A percentile compares a stretch with the other conserved stretches of the same genome.
Evolutionary conservation across 92 coral and sea anemone species (phyloP).

Genomic region (Diadumene lineata): DNA sequence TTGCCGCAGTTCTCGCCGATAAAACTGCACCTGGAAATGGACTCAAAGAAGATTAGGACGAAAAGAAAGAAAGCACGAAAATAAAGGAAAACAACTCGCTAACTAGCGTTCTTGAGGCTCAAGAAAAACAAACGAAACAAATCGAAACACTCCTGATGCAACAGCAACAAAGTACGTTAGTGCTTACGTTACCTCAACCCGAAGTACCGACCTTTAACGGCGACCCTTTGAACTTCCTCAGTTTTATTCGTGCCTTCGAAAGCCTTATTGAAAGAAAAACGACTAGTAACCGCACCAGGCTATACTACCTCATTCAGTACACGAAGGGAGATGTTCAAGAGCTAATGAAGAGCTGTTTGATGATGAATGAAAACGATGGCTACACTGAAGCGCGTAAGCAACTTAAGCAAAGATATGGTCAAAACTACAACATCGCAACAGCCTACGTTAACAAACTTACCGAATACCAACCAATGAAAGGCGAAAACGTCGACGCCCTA

Average conservation of each 20-base stretch:
- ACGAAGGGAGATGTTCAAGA: conserved; percentile 63
- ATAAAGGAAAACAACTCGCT: conserved; percentile 12
- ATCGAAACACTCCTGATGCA: conserved; percentile 35
- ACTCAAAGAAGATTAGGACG: not conserved
- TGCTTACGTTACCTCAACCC: conserved; percentile 57
- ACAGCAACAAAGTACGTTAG: conserved; percentile 56
- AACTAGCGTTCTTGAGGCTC: not conserved
- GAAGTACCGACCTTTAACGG: too few relatives aligned
- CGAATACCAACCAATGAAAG: conserved; percentile 45
- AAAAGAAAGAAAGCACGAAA: not conserved
- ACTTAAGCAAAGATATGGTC: conserved; percentile 64
- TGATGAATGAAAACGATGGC: conserved; percentile 49
- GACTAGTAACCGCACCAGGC: conserved; percentile 42
- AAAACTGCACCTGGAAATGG: too few relatives aligned
- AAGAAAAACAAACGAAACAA: too few relatives aligned
- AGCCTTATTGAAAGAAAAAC: conserved; percentile 54
- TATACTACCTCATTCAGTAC: conserved; percentile 56
- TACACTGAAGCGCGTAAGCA: conserved; percentile 53
- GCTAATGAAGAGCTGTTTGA: conserved; percentile 56
- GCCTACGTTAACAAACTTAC: conserved; percentile 48
- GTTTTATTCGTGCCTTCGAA: conserved; percentile 63
- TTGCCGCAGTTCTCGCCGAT: too few relatives aligned
- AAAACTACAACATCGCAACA: conserved; percentile 53
- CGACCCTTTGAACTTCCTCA: conserved; percentile 51
- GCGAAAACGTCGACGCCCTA: conserved; percentile 61